Base-by-base conservation (phyloP, 2,888 invertebrate genomes). In the Serrognathus titanus region DNA sequence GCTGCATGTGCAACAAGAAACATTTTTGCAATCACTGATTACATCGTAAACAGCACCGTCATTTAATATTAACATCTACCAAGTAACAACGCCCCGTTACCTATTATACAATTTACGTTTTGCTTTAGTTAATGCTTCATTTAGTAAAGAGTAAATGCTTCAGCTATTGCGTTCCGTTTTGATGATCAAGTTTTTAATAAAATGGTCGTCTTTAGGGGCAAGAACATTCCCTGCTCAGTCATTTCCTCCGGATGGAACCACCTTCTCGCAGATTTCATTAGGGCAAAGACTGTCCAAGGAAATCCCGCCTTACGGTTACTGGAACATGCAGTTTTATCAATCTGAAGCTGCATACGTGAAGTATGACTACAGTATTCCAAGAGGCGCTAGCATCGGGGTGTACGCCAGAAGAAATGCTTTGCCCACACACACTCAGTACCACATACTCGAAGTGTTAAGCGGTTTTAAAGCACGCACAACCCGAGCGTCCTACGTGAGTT, bases 281-380 rank as follows among this genome's bases (percentile, higher is more conserved):
- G 94, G 94, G 65, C 90, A 93, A 79, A 88, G 90, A 75, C 82
- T 94, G 70, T 89, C 90, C 70, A 89, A 92, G 79, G 89, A 91
- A 80, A 92, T 97, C 74, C 89, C 90, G 72, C 90, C 96, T 63
- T 94, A 95, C 80, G 91, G 94, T 75, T 96, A 96, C 79, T 96
- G 96, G 96, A 94, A 95, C 79, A 92, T 95, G 88, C 94, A 95
- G 79, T 96, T 97, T 79, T 94, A 92, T 80, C 95, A 96, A 79
- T 91, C 92, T 59, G 92, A 94, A 79, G 90, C 95, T 53, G 90
- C 93, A 47, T 95, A 94, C 79, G 91, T 97, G 51, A 91, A 92
- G 75, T 96, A 97, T 76, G 95, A 97, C 79, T 93, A 97, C 78
- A 90, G 89, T 78, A 93, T 94, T 73, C 92, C 94, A 1, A 82